A percentile compares a stretch with the other conserved stretches of the same genome.
Evolutionary conservation across 1,140 invertebrate species (phyloP).

Genomic region (Atta cephalotes): DNA sequence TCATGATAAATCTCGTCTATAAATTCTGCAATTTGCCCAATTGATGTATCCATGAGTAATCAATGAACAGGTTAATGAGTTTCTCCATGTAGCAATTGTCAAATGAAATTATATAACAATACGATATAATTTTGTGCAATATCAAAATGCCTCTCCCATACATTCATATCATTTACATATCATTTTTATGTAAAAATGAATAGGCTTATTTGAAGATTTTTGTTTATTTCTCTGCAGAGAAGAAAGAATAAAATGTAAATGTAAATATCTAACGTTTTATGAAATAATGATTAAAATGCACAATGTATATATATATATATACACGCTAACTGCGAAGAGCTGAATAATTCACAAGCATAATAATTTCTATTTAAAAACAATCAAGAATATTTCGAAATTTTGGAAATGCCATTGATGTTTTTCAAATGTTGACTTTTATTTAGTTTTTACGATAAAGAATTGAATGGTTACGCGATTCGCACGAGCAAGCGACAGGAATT

Average conservation of each 20-base stretch:
- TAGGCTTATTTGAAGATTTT: neutral
- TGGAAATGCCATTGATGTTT: neutral
- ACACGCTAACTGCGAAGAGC: neutral
- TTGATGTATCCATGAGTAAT: conserved; percentile 50
- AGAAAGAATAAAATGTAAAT: neutral
- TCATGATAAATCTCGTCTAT: conserved; percentile 57
- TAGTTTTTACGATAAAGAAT: conserved; percentile 10
- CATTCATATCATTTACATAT: neutral
- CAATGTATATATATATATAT: neutral
- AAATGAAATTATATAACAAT: conserved; percentile 52
- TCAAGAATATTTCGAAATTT: conserved; percentile 13
- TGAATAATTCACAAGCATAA: conserved; percentile 24
- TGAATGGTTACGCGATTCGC: neutral
- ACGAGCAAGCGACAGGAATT: conserved; percentile 9
- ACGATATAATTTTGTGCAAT: conserved; percentile 2
- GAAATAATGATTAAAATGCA: conserved; percentile 1
- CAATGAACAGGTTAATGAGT: conserved; percentile 56
- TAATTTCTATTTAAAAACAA: conserved; percentile 2
- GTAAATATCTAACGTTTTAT: conserved; percentile 1
- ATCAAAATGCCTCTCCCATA: neutral
- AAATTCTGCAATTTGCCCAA: conserved; percentile 50
- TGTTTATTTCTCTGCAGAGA: neutral
- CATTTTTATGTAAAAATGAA: neutral
- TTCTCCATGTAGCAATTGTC: conserved; percentile 42
- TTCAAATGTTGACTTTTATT: neutral